phyloP scores from a whole-genome alignment of 2,888 invertebrate genomes.

The Oxystoma pomonae region DNA sequence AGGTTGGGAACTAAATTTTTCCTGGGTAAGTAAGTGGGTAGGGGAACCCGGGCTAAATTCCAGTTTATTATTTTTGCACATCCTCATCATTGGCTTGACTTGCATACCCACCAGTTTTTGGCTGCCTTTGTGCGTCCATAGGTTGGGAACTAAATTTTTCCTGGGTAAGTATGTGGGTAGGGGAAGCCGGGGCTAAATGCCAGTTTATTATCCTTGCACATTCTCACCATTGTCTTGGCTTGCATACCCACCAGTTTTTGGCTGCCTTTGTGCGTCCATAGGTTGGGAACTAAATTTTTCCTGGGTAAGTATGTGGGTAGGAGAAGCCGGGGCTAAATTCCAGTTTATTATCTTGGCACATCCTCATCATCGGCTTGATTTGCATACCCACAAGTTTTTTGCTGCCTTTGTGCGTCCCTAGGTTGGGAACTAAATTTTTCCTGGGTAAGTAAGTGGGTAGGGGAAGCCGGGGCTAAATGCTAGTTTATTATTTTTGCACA shows the following conservation, averaged over 20 bases:
- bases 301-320: constrained; percentile 70
- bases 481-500: too few relatives aligned
- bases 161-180: constrained; percentile 57
- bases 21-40: constrained; percentile 66
- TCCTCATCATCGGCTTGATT: constrained; percentile 73
- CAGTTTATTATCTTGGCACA: constrained; percentile 61
- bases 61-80: constrained; percentile 64
- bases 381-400: constrained; percentile 78
- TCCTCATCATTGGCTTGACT: constrained; percentile 73
- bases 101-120: constrained; percentile 80
- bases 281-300: too few relatives aligned
- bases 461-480: background rate
- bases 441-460: constrained; percentile 57
- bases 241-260: too few relatives aligned
- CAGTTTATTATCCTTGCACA: too few relatives aligned
- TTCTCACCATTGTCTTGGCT: too few relatives aligned
- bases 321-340: constrained; percentile 64
- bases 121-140: constrained; percentile 74
- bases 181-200: background rate
- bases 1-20: constrained; percentile 78
- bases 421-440: constrained; percentile 77
- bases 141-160: constrained; percentile 77
- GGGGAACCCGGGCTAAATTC: too few relatives aligned
- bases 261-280: too few relatives aligned
- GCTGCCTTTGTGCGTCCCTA: constrained; percentile 74